A percentile compares a stretch with the other conserved stretches of the same genome.
Evolutionary conservation across 2,113 vertebrate species (phyloP).

Genomic region (Talpa occidentalis): DNA sequence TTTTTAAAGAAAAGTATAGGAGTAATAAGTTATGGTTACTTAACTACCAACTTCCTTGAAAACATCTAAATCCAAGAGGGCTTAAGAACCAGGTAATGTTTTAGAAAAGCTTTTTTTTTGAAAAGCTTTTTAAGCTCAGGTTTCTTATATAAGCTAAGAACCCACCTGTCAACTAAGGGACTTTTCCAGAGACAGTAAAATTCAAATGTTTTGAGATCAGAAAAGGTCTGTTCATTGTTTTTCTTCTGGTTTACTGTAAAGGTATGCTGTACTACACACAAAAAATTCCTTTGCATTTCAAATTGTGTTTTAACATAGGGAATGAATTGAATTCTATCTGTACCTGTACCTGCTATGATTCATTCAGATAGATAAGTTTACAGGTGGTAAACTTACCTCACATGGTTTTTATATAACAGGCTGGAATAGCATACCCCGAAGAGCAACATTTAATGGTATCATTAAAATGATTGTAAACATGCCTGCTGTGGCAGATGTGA

Average conservation of each 20-base stretch:
- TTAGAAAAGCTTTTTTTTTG: constrained; percentile 71
- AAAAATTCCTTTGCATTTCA: constrained; percentile 60
- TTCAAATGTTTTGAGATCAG: constrained; percentile 57
- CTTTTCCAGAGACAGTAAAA: constrained; percentile 55
- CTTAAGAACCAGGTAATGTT: constrained; percentile 59
- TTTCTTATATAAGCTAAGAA: constrained; percentile 72
- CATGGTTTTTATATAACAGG: constrained; percentile 78
- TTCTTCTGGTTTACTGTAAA: background rate
- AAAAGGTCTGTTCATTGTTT: constrained; percentile 45
- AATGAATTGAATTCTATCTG: constrained; percentile 58
- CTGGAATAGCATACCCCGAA: constrained; percentile 78
- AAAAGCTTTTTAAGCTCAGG: constrained; percentile 63
- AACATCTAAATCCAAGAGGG: constrained; percentile 66
- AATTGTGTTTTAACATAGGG: constrained; percentile 52
- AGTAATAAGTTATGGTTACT: constrained; percentile 46
- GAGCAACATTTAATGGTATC: constrained; percentile 83
- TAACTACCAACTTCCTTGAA: constrained; percentile 53
- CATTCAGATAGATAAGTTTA: constrained; percentile 66
- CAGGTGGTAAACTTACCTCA: constrained; percentile 86
- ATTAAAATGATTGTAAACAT: constrained; percentile 89
- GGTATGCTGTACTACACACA: constrained; percentile 8
- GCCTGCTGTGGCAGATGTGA: constrained; percentile 83
- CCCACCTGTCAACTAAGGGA: constrained; percentile 59
- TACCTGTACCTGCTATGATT: constrained; percentile 73
- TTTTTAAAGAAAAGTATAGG: constrained; percentile 44